phyloP scores from a whole-genome alignment of 1,140 invertebrate genomes.

The Orchesella cincta region DNA sequence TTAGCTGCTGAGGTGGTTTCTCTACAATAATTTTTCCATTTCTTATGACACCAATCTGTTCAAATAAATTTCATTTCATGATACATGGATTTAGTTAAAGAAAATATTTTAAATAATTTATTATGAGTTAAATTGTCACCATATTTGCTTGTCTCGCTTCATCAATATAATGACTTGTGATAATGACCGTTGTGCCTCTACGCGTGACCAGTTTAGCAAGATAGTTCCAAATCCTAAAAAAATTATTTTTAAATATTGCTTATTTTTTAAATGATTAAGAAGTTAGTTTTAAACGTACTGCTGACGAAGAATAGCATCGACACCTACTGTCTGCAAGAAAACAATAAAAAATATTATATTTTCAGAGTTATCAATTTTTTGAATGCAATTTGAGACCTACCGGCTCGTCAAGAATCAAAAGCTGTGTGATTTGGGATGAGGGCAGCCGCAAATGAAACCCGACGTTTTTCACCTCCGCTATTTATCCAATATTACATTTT shows the following conservation, averaged over 20 bases:
- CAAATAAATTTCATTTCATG: too few relatives aligned
- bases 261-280: background rate
- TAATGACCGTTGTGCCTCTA: background rate
- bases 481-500: background rate
- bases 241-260: background rate
- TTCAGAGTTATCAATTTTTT: background rate
- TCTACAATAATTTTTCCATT: background rate
- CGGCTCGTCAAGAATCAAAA: constrained; percentile 11
- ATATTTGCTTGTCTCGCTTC: background rate
- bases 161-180: constrained; percentile 14
- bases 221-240: constrained; percentile 7
- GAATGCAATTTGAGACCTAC: background rate
- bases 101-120: too few relatives aligned
- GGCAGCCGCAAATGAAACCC: background rate
- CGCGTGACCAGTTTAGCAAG: background rate
- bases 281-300: background rate
- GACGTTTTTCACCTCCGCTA: background rate
- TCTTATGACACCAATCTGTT: background rate
- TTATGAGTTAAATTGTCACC: background rate
- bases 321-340: too few relatives aligned
- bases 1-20: background rate
- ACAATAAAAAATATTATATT: too few relatives aligned
- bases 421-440: background rate
- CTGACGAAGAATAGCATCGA: background rate
- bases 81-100: too few relatives aligned